Conservation (phyloP, 2,888 invertebrate genomes). For the Synergus umbraculus region DNA sequence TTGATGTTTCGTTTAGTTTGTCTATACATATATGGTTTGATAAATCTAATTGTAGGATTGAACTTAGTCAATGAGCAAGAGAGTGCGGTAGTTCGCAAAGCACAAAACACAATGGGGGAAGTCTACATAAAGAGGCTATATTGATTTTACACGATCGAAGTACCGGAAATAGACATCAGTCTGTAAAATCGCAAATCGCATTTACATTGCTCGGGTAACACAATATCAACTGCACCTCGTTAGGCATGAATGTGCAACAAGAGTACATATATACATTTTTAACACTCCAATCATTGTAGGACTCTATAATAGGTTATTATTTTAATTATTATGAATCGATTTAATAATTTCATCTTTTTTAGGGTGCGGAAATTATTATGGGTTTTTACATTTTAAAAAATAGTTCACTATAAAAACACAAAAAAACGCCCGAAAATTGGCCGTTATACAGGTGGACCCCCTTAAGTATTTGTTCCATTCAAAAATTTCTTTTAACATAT, state of each 20-base stretch:
- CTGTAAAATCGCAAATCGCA: slow-evolving; percentile 44
- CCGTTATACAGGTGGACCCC: no score
- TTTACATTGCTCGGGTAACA: not conserved
- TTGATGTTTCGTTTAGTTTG: no score
- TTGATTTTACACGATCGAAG: slow-evolving; percentile 56
- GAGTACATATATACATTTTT: slow-evolving; percentile 44
- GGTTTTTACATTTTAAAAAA: no score
- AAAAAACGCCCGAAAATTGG: no score
- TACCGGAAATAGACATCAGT: slow-evolving; percentile 52
- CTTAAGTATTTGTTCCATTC: no score
- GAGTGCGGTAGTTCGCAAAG: slow-evolving; percentile 17
- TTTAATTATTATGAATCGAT: not conserved
- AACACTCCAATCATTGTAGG: slow-evolving; percentile 27
- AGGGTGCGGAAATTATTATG: no score
- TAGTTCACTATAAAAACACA: no score
- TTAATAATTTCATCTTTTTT: not conserved
- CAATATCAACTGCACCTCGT: slow-evolving; percentile 16
- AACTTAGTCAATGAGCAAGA: slow-evolving; percentile 11
- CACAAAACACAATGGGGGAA: slow-evolving; percentile 20
- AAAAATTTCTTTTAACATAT: no score
- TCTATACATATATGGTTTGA: not conserved
- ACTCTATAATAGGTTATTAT: not conserved
- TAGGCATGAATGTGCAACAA: slow-evolving; percentile 22
- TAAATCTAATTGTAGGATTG: not conserved
- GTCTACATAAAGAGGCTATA: slow-evolving; percentile 30